These are phyloP conservation scores for Caenorhabditis panamensis DNA, from an alignment of 2,888 invertebrate species.

Conservation along the genomic window DNA sequence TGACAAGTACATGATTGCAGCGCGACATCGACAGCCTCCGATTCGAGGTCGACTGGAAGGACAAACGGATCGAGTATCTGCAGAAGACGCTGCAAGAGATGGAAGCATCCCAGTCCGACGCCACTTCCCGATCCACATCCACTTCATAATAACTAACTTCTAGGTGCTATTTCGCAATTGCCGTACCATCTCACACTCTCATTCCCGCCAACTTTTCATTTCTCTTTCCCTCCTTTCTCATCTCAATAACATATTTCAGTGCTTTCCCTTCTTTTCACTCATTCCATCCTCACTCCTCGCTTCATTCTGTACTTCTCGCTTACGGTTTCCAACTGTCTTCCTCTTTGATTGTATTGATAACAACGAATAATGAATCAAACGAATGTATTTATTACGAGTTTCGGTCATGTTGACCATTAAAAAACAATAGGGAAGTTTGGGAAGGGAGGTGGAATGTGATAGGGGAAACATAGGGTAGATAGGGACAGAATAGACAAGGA, in stretches of 20 bases:
- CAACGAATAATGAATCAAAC: conserved; percentile 21
- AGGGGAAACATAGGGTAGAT: conserved; percentile 1
- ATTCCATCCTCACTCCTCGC: conserved; percentile 22
- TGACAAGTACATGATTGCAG: conserved; percentile 52
- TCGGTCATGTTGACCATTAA: neutral
- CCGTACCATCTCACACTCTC: conserved; percentile 8
- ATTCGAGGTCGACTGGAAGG: conserved; percentile 76
- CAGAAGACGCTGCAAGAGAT: conserved; percentile 64
- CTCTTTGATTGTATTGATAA: neutral
- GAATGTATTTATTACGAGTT: conserved; percentile 15
- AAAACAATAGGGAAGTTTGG: conserved; percentile 5
- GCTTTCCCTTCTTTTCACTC: conserved; percentile 25
- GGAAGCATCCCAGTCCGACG: conserved; percentile 33
- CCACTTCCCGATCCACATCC: conserved; percentile 19
- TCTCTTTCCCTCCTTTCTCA: conserved; percentile 21
- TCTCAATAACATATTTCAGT: conserved; percentile 36
- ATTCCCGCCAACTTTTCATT: neutral
- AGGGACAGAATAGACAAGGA: neutral
- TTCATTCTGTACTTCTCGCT: conserved; percentile 27
- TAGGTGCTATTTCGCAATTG: neutral
- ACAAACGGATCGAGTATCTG: conserved; percentile 70
- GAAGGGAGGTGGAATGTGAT: neutral
- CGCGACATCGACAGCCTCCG: conserved; percentile 70
- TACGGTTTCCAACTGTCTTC: conserved; percentile 51
- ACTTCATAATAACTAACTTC: conserved; percentile 22